Percentiles rank a stretch among this genome's conserved stretches.
Conservation (phyloP, 2,888 invertebrate genomes). For the Cephus nigrinus region DNA sequence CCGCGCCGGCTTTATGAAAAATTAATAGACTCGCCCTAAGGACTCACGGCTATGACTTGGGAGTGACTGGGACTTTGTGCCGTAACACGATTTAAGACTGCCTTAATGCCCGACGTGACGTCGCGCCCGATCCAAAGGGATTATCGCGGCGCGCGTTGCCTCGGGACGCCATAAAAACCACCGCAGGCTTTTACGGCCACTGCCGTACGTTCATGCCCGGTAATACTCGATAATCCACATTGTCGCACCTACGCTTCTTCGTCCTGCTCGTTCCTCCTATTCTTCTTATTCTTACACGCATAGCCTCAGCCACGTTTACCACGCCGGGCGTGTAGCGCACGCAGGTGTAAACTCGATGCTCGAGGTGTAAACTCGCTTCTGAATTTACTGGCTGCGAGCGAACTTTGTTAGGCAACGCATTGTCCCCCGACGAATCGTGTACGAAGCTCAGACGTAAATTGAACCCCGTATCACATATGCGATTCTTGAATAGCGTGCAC, state of each 20-base stretch:
- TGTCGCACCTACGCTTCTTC: constrained; percentile 25
- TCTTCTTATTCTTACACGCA: not conserved
- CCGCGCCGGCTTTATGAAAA: constrained; percentile 29
- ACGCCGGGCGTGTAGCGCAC: not conserved
- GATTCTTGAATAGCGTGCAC: not conserved
- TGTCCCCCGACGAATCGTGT: not conserved
- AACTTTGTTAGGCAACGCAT: not conserved
- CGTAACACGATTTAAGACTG: constrained; percentile 25
- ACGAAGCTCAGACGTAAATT: not conserved
- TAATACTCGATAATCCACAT: constrained; percentile 39
- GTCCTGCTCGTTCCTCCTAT: not conserved
- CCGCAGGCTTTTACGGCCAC: constrained; percentile 33
- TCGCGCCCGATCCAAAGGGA: constrained; percentile 29
- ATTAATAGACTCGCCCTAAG: constrained; percentile 32
- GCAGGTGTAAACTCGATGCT: not conserved
- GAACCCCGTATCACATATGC: not conserved
- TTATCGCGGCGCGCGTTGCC: constrained; percentile 28
- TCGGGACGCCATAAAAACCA: constrained; percentile 31
- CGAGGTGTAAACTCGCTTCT: not conserved
- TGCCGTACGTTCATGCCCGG: constrained; percentile 22
- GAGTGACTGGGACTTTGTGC: constrained; percentile 1
- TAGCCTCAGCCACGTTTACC: not conserved
- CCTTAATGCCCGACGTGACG: constrained; percentile 28
- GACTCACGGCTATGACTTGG: not conserved
- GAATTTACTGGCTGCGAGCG: not conserved